Evolutionary conservation across 2,797 vertebrate species (phyloP).

Genomic region (Myotis findleyi): DNA sequence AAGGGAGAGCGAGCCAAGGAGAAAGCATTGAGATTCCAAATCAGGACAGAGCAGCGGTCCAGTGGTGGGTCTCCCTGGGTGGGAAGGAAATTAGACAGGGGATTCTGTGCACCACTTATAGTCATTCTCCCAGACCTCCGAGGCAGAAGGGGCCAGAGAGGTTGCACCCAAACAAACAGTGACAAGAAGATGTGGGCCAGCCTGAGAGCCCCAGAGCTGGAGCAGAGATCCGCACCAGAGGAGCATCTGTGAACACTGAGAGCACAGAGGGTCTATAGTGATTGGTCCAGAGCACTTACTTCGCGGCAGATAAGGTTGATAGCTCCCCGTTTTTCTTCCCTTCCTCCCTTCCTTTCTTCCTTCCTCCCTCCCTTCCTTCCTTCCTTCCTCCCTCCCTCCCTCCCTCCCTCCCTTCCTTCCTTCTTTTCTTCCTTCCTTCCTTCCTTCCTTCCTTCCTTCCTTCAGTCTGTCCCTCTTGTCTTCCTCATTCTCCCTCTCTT

Average conservation of each 20-base stretch:
- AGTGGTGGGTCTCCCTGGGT: background rate
- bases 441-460: rapidly evolving
- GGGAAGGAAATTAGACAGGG: background rate
- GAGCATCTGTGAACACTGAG: rapidly evolving
- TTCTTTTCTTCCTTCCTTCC: rapidly evolving
- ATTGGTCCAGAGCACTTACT: background rate
- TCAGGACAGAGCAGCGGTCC: background rate
- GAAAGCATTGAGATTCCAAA: background rate
- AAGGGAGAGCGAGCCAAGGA: background rate
- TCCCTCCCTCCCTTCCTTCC: rapidly evolving
- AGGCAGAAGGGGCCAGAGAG: background rate
- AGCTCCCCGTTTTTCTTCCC: too few species aligned
- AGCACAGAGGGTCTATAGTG: background rate
- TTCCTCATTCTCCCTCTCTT: too few species aligned
- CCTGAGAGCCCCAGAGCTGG: background rate
- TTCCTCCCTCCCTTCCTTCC: rapidly evolving
- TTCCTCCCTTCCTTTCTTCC: rapidly evolving
- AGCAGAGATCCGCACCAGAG: background rate
- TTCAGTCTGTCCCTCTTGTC: too few species aligned
- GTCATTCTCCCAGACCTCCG: background rate
- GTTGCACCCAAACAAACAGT: background rate
- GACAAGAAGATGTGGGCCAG: background rate
- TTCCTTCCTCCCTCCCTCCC: too few species aligned
- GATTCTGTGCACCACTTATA: background rate
- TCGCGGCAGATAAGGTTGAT: background rate